These are phyloP conservation scores for Chrysotoxum bicinctum DNA, from an alignment of 2,888 invertebrate species.

Conservation along the genomic window DNA sequence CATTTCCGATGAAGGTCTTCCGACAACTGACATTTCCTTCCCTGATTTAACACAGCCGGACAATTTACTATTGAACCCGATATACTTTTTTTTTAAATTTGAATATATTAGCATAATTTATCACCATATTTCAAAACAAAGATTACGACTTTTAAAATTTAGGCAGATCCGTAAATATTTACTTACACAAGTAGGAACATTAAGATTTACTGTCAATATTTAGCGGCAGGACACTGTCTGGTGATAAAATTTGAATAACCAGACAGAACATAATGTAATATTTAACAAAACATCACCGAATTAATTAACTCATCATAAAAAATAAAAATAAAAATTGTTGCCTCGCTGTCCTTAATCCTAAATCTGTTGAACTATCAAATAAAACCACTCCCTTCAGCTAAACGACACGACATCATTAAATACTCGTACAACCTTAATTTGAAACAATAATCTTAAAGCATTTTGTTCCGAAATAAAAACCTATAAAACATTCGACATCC, in stretches of 20 bases:
- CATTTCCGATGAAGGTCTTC: slow-evolving; percentile 4
- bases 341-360: neutral
- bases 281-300: neutral
- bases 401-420: slow-evolving; percentile 13
- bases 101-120: neutral
- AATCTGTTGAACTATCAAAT: slow-evolving; percentile 23
- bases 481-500: neutral
- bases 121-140: neutral
- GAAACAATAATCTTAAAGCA: slow-evolving; percentile 39
- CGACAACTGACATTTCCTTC: neutral
- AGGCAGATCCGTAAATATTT: too few relatives aligned
- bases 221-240: neutral
- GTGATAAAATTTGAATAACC: slow-evolving; percentile 3
- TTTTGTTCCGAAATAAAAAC: slow-evolving; percentile 22
- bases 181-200: too few relatives aligned
- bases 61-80: neutral
- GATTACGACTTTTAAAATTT: neutral
- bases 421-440: slow-evolving; percentile 28
- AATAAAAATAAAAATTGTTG: neutral
- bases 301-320: slow-evolving; percentile 14
- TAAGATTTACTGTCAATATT: neutral
- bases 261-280: neutral
- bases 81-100: neutral
- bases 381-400: slow-evolving; percentile 27
- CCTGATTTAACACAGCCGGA: neutral